Conservation (phyloP, 2,888 invertebrate species). For the Chrysodeixis includens region DNA sequence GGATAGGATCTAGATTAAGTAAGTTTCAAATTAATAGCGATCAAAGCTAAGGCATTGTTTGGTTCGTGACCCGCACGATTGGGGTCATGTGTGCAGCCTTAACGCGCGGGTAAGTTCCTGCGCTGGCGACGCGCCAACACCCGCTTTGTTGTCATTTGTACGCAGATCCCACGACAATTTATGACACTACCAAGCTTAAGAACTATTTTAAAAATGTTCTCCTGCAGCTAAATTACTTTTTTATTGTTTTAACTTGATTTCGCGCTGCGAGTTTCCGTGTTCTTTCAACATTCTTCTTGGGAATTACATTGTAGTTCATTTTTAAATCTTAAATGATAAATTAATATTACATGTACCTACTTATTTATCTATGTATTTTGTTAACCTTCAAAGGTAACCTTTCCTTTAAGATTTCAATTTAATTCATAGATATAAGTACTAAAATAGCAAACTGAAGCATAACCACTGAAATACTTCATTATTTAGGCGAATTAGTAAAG, state of each 20-base stretch:
- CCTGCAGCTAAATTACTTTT: constrained; percentile 12
- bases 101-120: constrained; percentile 34
- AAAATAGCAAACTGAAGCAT: too few species aligned
- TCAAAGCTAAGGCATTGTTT: neutral
- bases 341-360: too few species aligned
- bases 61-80: constrained; percentile 29
- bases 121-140: constrained; percentile 47
- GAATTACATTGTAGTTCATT: neutral
- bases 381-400: too few species aligned
- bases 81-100: constrained; percentile 37
- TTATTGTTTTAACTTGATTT: constrained; percentile 6
- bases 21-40: constrained; percentile 3
- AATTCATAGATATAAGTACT: too few species aligned
- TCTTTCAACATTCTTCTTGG: neutral
- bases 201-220: constrained; percentile 26
- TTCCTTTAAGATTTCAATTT: too few species aligned
- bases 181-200: constrained; percentile 42
- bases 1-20: neutral
- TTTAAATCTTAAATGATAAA: neutral
- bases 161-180: constrained; percentile 35
- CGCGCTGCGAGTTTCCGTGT: neutral
- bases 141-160: constrained; percentile 41
- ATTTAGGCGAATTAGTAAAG: too few species aligned
- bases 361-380: too few species aligned
- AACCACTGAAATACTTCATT: too few species aligned